Evolutionary conservation across 2,797 vertebrate species (phyloP).

Genomic region (Halcyon smyrnensis): DNA sequence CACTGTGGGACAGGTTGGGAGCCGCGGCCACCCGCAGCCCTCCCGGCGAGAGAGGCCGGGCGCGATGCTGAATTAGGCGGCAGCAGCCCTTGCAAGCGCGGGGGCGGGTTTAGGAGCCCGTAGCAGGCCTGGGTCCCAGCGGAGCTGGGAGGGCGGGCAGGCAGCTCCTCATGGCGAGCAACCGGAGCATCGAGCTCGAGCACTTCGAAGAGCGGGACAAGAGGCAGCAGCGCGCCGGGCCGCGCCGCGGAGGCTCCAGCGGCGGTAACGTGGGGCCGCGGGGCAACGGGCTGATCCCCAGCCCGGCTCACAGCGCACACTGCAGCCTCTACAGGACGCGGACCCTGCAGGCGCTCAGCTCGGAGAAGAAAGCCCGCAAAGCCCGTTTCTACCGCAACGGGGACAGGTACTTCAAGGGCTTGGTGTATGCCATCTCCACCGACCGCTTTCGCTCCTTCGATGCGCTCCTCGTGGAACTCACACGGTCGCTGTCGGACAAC

Average conservation of each 20-base stretch:
- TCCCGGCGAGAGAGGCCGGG: background rate
- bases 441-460: constrained; percentile 96
- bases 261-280: constrained; percentile 80
- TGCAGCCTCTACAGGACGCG: constrained; percentile 97
- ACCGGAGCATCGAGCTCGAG: constrained; percentile 91
- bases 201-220: constrained; percentile 95
- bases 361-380: constrained; percentile 94
- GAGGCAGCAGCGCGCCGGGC: constrained; percentile 80
- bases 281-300: constrained; percentile 89
- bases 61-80: constrained; percentile 23
- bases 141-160: background rate
- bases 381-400: constrained; percentile 97
- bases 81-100: background rate
- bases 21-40: background rate
- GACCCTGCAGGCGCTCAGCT: constrained; percentile 94
- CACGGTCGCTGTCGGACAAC: constrained; percentile 93
- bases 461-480: constrained; percentile 93
- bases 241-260: constrained; percentile 75
- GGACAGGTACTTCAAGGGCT: constrained; percentile 95
- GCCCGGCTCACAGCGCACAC: constrained; percentile 97
- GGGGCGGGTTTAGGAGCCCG: background rate
- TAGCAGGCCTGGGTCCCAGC: background rate
- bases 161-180: constrained; percentile 73
- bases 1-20: background rate
- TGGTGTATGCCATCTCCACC: constrained; percentile 92